Evolutionary conservation across 2,113 vertebrate genomes (phyloP), one percentile per base, ranked within the genome.

Genomic region (Callopanchax toddi): DNA sequence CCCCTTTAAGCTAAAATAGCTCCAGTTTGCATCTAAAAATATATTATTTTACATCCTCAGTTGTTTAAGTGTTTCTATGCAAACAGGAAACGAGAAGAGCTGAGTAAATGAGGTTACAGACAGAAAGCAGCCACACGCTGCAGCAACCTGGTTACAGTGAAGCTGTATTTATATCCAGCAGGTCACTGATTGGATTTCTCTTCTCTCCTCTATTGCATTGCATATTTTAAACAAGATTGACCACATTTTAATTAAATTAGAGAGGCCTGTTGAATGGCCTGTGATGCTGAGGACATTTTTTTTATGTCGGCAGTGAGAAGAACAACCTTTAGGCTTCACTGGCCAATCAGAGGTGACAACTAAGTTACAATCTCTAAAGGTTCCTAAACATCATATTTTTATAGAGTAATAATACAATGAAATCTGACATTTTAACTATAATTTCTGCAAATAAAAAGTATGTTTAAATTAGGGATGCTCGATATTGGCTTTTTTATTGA

Each of bases 61-160:
- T 53, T 39, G 60, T 49, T 37, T 39, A 37, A 22, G 22, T 42
- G 11, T 67, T 73, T 55, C 50, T 18, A 57, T 15, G 32, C 17
- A 32, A 69, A 66, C 57, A 60, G 75, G 69, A 71, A 71, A 60
- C 37, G 1, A 42, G 45, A 48, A 63, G 39, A 26, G 58, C 15
- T 34, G 59, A n/a, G 23, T 63, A 77, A 79, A 85, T 71, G 18
- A 18, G 43, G 44, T 85, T 68, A 79, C 13, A 11, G 46, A 40
- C 66, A 64, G 59, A 82, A 71, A 58, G 65, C 55, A 59, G 57
- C 55, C 59, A 3, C 55, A 65, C 40, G 20, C 42, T 3, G 6
- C 59, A 32, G 49, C 71, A 78, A 80, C 76, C 32, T 60, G 29
- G 54, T 80, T 78, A 70, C 21, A 23, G 46, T 39, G 46, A 73